Conservation (phyloP, 2,888 invertebrate species). For the Zele albiditarsus region DNA sequence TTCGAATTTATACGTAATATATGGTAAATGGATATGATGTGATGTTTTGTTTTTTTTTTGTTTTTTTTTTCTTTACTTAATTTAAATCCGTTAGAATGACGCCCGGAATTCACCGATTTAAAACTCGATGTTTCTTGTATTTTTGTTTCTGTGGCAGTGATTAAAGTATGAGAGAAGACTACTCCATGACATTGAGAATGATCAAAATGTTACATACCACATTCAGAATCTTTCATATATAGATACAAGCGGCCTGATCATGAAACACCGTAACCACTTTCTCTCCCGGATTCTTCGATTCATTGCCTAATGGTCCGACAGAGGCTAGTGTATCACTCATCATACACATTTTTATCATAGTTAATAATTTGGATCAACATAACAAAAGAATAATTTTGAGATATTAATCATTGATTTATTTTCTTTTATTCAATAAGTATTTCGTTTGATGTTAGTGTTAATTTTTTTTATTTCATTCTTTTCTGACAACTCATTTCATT, state of each 20-base stretch:
- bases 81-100: slow-evolving; percentile 24
- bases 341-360: neutral
- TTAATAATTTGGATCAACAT: slow-evolving; percentile 1
- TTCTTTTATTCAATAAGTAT: neutral
- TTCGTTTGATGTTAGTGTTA: neutral
- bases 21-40: slow-evolving; percentile 6
- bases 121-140: slow-evolving; percentile 30
- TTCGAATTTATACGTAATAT: slow-evolving; percentile 4
- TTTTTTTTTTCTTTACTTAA: neutral
- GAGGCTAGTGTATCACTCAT: slow-evolving; percentile 17
- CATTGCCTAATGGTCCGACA: slow-evolving; percentile 7
- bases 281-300: slow-evolving; percentile 37
- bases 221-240: slow-evolving; percentile 3
- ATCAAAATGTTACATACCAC: slow-evolving; percentile 4
- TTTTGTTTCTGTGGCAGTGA: neutral
- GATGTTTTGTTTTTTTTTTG: neutral
- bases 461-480: neutral
- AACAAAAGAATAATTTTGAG: neutral
- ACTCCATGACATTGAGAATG: slow-evolving; percentile 30
- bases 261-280: slow-evolving; percentile 40
- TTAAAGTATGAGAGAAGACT: neutral
- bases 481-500: neutral
- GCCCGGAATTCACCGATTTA: slow-evolving; percentile 14
- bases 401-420: neutral
- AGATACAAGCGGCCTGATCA: slow-evolving; percentile 9